Base-by-base conservation (phyloP, 2,888 invertebrate genomes). In the Ferdinandea cuprea region DNA sequence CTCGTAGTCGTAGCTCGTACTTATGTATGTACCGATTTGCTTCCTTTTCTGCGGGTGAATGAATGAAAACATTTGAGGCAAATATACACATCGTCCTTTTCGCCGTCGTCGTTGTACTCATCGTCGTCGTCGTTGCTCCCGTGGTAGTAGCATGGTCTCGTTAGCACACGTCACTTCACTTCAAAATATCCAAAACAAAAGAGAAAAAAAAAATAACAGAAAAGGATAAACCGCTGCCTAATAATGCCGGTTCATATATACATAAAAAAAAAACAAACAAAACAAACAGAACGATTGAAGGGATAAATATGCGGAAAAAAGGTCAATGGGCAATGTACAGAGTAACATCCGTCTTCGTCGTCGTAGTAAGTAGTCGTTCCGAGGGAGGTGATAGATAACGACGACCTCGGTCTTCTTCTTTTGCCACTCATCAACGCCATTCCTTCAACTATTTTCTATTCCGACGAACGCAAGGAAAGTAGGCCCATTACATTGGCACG, bases 81-180 rank as follows among this genome's bases (percentile, higher is more conserved):
- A 44, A 52, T 59, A 58, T 59, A 66, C 65, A 71, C 59, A 71
- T 81, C 69, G 71, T 76, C 76, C 58, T 76, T 52, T 50, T 54
- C 37, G 11, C 48, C 65, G 15, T 15, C 15, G 68, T 63, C 42
- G 42, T 13, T 13, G 32, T 68, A 56, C 8, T 56, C 65, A 15
- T 15, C 15, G 68, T 63, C 48, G 40, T n/a, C 15, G 30, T 48
- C 59, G 21, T 58, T 44, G 13, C 48, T 17, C 35, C 42, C 61
- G 44, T 54, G 35, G 44, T 52, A 74, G 74, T 59, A 74, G 74
- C 52, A 76, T 40, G 44, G 65, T 76, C 81, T 76, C 65, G 76
- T 76, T 66, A 81, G 76, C 81, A 76, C 81, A 81, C 81, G 81
- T 81, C 81, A 81, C 81, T 81, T 76, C 80, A 76, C 71, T 81